phyloP scores from a whole-genome alignment of 2,797 vertebrate species.

The Diplodus sargus region DNA sequence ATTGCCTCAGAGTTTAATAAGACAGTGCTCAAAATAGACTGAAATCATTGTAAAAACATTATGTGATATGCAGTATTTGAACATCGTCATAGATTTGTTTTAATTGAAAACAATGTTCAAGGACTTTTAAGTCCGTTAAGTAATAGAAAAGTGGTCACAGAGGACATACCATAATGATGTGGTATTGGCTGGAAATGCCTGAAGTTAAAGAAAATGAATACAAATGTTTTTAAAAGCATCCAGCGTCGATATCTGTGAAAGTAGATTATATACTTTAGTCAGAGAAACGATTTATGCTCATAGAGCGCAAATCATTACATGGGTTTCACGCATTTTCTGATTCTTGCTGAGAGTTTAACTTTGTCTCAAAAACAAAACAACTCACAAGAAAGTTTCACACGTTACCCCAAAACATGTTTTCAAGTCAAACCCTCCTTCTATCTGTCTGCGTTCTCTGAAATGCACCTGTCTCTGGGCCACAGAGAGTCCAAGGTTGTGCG shows the following conservation, averaged over 20 bases:
- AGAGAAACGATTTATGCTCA: neutral
- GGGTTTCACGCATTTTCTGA: constrained; percentile 5
- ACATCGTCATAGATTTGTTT: neutral
- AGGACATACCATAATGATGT: neutral
- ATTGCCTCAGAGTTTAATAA: neutral
- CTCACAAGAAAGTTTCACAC: constrained; percentile 42
- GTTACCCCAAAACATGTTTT: constrained; percentile 35
- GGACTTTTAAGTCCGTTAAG: neutral
- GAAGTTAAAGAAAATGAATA: neutral
- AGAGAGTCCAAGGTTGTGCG: constrained; percentile 63
- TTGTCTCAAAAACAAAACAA: constrained; percentile 10
- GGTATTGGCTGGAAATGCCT: neutral
- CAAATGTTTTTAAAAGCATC: neutral
- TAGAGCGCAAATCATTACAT: neutral
- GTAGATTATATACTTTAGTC: neutral
- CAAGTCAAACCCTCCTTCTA: constrained; percentile 6
- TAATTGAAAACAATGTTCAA: neutral
- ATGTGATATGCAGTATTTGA: too few species aligned
- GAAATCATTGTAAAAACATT: neutral
- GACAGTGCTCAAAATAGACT: neutral
- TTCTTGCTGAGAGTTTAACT: neutral
- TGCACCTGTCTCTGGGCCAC: constrained; percentile 66
- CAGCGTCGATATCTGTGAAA: neutral
- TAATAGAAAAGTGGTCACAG: neutral
- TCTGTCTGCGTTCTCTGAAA: constrained; percentile 43